phyloP scores from a whole-genome alignment of 2,888 invertebrate genomes.

The Adelognathus sp. region DNA sequence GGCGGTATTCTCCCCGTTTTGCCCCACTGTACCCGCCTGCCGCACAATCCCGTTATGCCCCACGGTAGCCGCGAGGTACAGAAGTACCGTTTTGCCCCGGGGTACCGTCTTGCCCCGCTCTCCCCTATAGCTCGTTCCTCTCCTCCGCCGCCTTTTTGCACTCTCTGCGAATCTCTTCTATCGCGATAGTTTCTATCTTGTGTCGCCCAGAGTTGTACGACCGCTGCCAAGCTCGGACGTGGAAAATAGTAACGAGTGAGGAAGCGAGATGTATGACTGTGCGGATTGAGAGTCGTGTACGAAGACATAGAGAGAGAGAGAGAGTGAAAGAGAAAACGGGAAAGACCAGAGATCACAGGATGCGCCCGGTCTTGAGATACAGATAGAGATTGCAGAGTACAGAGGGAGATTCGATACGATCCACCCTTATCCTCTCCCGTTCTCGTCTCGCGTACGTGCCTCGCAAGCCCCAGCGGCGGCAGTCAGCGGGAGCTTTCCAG shows the following conservation, averaged over 20 bases:
- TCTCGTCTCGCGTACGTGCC: slow-evolving; percentile 57
- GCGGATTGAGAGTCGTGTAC: slow-evolving; percentile 1
- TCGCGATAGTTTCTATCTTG: background rate
- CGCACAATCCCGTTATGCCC: no score
- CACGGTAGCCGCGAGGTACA: no score
- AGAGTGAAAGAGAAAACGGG: slow-evolving; percentile 33
- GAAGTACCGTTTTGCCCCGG: no score
- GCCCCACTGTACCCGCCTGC: slow-evolving; percentile 3
- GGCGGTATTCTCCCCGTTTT: slow-evolving; percentile 26
- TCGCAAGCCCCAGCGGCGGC: slow-evolving; percentile 43
- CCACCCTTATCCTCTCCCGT: slow-evolving; percentile 13
- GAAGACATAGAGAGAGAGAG: slow-evolving; percentile 31
- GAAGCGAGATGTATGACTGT: background rate
- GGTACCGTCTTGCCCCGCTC: no score
- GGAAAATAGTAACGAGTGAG: slow-evolving; percentile 55
- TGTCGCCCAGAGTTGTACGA: slow-evolving; percentile 42
- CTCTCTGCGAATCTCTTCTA: background rate
- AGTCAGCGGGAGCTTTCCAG: slow-evolving; percentile 9
- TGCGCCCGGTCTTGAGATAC: slow-evolving; percentile 34
- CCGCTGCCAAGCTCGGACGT: slow-evolving; percentile 31
- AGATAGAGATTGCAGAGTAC: slow-evolving; percentile 11
- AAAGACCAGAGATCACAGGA: slow-evolving; percentile 40
- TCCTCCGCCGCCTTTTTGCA: slow-evolving; percentile 20
- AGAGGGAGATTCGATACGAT: slow-evolving; percentile 57
- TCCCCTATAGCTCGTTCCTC: no score